Evolutionary conservation across 2,888 invertebrate genomes (phyloP).

Genomic region (Eurytoma californica): DNA sequence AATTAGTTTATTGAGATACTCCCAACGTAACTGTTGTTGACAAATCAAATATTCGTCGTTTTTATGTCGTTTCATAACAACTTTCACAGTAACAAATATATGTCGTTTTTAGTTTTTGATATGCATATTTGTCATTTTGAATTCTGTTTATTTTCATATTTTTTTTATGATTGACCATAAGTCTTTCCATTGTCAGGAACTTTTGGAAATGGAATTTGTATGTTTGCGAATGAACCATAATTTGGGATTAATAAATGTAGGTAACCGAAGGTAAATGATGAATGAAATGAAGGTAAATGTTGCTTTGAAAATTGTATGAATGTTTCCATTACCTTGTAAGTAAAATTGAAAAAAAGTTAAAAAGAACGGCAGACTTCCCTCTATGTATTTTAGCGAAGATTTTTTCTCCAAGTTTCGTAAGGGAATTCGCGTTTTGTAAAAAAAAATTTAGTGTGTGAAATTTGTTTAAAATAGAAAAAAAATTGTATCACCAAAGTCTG

Average conservation of each 20-base stretch:
- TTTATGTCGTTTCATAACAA: constrained; percentile 25
- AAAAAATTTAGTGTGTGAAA: constrained; percentile 34
- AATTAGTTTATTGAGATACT: constrained; percentile 32
- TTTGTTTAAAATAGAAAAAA: constrained; percentile 38
- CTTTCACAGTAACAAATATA: constrained; percentile 23
- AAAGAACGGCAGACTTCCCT: constrained; percentile 38
- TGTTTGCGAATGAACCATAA: constrained; percentile 25
- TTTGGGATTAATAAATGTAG: constrained; percentile 23
- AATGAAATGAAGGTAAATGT: constrained; percentile 25
- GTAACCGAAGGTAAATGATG: constrained; percentile 25
- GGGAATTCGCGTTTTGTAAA: constrained; percentile 37
- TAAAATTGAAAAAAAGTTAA: constrained; percentile 25
- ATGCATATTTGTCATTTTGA: constrained; percentile 36
- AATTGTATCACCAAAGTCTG: constrained; percentile 47
- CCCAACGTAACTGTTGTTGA: constrained; percentile 6
- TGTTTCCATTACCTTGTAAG: constrained; percentile 42
- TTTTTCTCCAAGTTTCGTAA: constrained; percentile 28
- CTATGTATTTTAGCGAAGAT: constrained; percentile 41
- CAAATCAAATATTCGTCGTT: neutral
- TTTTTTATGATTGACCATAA: constrained; percentile 18
- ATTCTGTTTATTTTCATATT: constrained; percentile 38
- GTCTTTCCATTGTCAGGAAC: constrained; percentile 21
- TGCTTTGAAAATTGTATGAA: constrained; percentile 40
- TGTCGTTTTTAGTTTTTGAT: constrained; percentile 29
- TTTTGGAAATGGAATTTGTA: constrained; percentile 2